Conservation (phyloP, 1,140 invertebrate species). For the Araneus ventricosus region DNA sequence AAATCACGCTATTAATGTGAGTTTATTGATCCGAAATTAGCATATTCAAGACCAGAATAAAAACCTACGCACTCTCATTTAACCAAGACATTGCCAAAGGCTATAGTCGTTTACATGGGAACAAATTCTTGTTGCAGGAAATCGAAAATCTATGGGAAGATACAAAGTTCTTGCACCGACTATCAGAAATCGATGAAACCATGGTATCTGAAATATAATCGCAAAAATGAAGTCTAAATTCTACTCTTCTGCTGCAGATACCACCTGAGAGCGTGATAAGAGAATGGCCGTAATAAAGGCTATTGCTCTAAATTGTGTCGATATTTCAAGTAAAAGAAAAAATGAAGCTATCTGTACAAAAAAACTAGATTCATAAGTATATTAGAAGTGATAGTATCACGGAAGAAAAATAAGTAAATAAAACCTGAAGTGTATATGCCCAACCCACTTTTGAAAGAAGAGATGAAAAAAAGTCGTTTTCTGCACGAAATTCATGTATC, state of each 20-base stretch:
- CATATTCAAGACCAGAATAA: not conserved
- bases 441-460: not conserved
- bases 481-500: not conserved
- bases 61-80: conserved; percentile 6
- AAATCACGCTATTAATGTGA: not conserved
- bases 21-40: conserved; percentile 7
- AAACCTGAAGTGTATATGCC: not conserved
- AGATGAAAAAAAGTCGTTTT: not conserved
- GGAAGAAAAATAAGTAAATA: conserved; percentile 20
- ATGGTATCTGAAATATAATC: conserved; percentile 30
- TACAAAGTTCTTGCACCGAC: not conserved
- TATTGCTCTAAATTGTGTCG: conserved; percentile 21
- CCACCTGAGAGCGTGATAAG: not conserved
- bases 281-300: conserved; percentile 1
- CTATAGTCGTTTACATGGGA: not conserved
- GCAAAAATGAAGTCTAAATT: not conserved
- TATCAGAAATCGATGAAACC: conserved; percentile 34
- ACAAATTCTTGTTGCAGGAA: not conserved
- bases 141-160: conserved; percentile 1
- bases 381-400: not conserved
- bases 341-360: not conserved
- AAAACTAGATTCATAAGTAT: not conserved
- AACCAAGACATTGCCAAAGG: not conserved
- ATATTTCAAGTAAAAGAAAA: conserved; percentile 19
- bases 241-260: not conserved